phyloP scores from a whole-genome alignment of 2,797 vertebrate genomes.

The Zalophus californianus region DNA sequence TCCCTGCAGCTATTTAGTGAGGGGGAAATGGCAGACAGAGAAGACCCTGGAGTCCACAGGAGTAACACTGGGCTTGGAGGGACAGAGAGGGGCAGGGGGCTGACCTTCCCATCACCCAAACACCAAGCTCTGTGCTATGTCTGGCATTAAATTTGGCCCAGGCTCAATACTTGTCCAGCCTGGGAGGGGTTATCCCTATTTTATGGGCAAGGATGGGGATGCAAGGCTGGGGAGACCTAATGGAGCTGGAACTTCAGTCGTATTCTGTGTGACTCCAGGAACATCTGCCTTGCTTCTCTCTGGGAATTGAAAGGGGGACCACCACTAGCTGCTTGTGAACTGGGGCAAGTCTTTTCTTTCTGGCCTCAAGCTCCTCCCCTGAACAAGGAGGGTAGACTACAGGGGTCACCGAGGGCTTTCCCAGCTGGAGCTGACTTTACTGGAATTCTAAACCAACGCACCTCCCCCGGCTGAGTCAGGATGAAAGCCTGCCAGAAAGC shows the following conservation, averaged over 20 bases:
- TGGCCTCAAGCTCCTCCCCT: not conserved
- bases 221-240: not conserved
- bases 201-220: not conserved
- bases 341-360: not conserved
- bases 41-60: not conserved
- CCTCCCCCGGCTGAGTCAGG: not conserved
- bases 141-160: not conserved
- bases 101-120: not conserved
- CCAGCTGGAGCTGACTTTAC: constrained; percentile 4
- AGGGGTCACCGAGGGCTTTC: not conserved
- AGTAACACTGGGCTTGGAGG: no score
- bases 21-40: not conserved
- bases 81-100: no score
- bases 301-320: not conserved
- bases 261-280: not conserved
- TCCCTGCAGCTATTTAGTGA: not conserved
- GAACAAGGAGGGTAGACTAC: not conserved
- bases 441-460: not conserved
- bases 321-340: not conserved
- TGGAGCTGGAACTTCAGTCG: not conserved
- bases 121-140: not conserved
- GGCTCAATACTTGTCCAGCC: not conserved
- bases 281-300: not conserved
- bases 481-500: not conserved
- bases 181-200: not conserved